Evolutionary conservation across 2,113 vertebrate species (phyloP), one percentile per base, ranked within the genome.

Genomic region (Ammodramus savannarum): DNA sequence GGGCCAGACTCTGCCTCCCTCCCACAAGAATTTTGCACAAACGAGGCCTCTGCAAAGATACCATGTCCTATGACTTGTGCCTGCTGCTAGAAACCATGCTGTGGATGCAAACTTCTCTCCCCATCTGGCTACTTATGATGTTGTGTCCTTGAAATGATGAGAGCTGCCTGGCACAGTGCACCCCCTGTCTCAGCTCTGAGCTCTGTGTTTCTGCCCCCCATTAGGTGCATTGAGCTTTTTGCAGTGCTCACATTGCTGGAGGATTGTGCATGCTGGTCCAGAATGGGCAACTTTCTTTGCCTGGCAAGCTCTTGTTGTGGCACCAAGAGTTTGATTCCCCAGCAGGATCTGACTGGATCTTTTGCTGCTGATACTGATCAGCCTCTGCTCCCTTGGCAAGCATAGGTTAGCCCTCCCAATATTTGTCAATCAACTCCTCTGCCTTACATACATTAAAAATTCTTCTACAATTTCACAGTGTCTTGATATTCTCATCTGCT

Each of bases 41-140:
- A 63, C 0, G 0, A 27, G n/a, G 16, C n/a, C 49, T 52, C 38
- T 73, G 10, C 0, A 0, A 62, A 76, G 21, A 29, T 18, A 19
- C 12, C 0, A 0, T 11, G 16, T 59, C 49, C 26, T 2, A 1
- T 63, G 66, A 26, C 26, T 71, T 23, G 20, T 48, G 18, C n/a
- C 25, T 52, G 25, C 38, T 27, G 26, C 58, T 79, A 46, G 26
- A 44, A 49, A 8, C 13, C 49, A 10, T 1, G 1, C 52, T 21
- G n/a, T 43, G 58, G 27, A 27, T 49, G 36, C 12, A 57, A 83
- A 54, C 8, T 6, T 86, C 57, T 54, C 76, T 75, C 8, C 23
- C 41, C 16, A 31, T 38, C 58, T 59, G 44, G 34, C 22, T 62
- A 6, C 52, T 63, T 43, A 26, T 0, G 3, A 11, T 38, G 25